Evolutionary conservation across 2,888 invertebrate species (phyloP), one percentile per base, ranked within the genome.

Genomic region (Sabatieria punctata): DNA sequence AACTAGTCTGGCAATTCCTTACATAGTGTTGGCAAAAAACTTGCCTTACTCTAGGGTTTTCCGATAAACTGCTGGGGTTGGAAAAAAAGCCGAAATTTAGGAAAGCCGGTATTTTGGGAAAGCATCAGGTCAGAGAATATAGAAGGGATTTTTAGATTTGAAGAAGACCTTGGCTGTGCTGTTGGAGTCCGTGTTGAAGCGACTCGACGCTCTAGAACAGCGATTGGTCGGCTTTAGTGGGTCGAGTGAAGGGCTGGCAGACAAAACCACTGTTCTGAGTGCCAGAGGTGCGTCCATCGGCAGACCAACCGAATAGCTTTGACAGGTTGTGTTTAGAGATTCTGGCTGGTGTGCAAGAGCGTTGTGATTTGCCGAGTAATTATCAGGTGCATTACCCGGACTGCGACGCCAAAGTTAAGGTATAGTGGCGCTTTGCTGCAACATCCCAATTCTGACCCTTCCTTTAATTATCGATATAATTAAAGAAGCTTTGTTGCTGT

Each of bases 101-200:
- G n/a, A n/a, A n/a, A n/a, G n/a, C n/a, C n/a, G n/a, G n/a, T n/a
- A n/a, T n/a, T n/a, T n/a, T n/a, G n/a, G n/a, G n/a, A n/a, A n/a
- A n/a, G n/a, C n/a, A n/a, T n/a, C n/a, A n/a, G n/a, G n/a, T n/a
- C n/a, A n/a, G n/a, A n/a, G n/a, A n/a, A n/a, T n/a, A n/a, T n/a
- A n/a, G n/a, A n/a, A n/a, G n/a, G n/a, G n/a, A n/a, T 6, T 49
- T 55, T 2, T 49, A 66, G 66, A 67, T 52, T 52, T 67, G 47
- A 66, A 67, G 54, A 65, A 65, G 50, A 66, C 66, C 1, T 60
- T 67, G 54, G 66, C 66, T 1, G 64, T 67, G 1, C 49, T 67
- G 37, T 50, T 67, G 43, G 64, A 66, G 45, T 60, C 56, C 43
- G 59, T 65, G 45, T 38, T 66, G 46, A 57, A 59, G 25, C 53